Evolutionary conservation across 2,113 vertebrate genomes (phyloP).

Genomic region (Grammomys dolichurus): DNA sequence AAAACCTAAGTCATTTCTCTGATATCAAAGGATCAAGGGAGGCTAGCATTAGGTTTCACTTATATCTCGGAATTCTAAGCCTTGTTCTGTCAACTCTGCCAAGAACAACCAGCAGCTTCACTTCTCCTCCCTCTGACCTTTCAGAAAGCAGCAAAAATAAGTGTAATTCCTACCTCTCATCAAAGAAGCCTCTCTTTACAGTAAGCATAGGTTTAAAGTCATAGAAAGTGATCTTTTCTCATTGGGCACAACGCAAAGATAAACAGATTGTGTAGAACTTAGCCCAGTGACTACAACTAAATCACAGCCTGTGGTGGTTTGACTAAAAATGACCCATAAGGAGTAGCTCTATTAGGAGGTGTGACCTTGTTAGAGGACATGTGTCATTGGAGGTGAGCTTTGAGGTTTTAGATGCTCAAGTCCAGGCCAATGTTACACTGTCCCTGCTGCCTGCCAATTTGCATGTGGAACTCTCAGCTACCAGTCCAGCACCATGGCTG

Average conservation of each 20-base stretch:
- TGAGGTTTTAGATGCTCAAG: background rate
- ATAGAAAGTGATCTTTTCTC: no score
- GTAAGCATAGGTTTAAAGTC: background rate
- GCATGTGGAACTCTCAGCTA: background rate
- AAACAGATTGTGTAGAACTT: background rate
- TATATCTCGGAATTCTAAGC: background rate
- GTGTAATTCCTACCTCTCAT: background rate
- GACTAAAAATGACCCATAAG: background rate
- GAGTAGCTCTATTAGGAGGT: background rate
- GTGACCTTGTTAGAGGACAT: background rate
- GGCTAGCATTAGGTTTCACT: constrained; percentile 13
- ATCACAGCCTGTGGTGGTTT: background rate
- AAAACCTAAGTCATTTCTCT: background rate
- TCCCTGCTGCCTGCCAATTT: background rate
- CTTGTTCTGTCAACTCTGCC: background rate
- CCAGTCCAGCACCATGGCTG: background rate
- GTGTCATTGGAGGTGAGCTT: background rate
- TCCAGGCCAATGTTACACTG: background rate
- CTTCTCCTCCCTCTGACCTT: background rate
- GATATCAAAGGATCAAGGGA: background rate
- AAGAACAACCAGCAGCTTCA: background rate
- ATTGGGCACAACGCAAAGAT: background rate
- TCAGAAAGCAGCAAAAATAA: background rate
- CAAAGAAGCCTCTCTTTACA: background rate
- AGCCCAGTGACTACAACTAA: background rate